phyloP scores from a whole-genome alignment of 2,797 vertebrate genomes.

The Florisuga fusca region DNA sequence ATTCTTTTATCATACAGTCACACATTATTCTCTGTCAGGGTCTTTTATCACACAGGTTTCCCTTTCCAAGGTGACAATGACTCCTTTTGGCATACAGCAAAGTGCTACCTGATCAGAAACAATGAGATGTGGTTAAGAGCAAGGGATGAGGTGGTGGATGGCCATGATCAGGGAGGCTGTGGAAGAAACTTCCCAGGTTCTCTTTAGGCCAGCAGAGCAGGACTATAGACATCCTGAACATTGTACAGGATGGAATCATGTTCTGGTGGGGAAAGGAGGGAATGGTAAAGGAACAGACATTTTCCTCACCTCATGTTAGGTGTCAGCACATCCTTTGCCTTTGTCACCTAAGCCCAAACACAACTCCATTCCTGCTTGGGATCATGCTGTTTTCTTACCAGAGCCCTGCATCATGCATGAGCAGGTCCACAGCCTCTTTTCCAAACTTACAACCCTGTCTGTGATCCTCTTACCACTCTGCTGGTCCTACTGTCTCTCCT shows the following conservation, averaged over 20 bases:
- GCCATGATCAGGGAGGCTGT: not conserved
- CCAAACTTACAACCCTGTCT: not conserved
- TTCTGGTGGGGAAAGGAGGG: not conserved
- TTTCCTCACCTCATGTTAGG: not conserved
- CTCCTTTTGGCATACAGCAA: not conserved
- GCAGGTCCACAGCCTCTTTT: not conserved
- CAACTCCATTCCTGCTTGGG: not conserved
- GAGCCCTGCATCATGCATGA: not conserved
- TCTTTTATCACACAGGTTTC: not conserved
- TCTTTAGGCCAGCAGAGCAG: not conserved
- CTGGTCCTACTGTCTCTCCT: not conserved
- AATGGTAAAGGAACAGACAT: not conserved
- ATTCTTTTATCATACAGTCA: not conserved
- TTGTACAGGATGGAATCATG: fast-evolving
- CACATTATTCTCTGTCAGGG: not conserved
- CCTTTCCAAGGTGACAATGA: not conserved
- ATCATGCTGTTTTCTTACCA: not conserved
- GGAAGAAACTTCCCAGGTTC: not conserved
- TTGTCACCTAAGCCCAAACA: not conserved
- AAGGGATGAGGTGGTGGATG: not conserved
- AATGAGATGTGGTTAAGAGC: not conserved
- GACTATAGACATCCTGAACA: not conserved
- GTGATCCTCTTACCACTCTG: not conserved
- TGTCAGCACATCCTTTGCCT: not conserved
- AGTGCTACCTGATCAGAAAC: not conserved